Conservation (phyloP, 1,140 invertebrate species). For the Pogonognathellus flavescens region DNA sequence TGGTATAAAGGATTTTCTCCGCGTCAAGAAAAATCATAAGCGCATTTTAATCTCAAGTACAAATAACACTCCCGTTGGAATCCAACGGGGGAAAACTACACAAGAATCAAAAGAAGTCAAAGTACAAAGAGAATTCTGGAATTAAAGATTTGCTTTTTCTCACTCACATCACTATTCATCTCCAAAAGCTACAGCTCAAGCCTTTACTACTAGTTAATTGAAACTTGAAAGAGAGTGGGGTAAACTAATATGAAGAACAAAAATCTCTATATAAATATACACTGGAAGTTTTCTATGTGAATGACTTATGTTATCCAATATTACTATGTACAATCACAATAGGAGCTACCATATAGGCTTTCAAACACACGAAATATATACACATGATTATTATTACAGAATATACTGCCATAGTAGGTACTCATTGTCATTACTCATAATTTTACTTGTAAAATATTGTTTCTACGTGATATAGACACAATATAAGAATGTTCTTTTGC, state of each 20-base stretch:
- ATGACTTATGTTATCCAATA: constrained; percentile 22
- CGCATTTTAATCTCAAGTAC: constrained; percentile 1
- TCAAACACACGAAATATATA: not conserved
- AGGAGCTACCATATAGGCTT: not conserved
- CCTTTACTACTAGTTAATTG: constrained; percentile 6
- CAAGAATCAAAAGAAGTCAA: constrained; percentile 4
- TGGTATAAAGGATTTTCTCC: not conserved
- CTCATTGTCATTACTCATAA: too few relatives aligned
- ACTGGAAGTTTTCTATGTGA: not conserved
- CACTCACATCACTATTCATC: not conserved
- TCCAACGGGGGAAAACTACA: not conserved
- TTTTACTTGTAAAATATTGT: too few relatives aligned
- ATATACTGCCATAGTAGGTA: too few relatives aligned
- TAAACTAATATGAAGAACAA: not conserved
- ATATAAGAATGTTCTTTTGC: too few relatives aligned
- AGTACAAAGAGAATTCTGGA: constrained; percentile 5
- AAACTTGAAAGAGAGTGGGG: constrained; percentile 14
- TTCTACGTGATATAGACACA: too few relatives aligned
- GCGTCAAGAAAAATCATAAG: not conserved
- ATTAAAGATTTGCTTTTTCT: constrained; percentile 31
- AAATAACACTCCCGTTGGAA: not conserved
- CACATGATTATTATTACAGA: not conserved
- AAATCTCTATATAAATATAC: not conserved
- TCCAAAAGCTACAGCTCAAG: too few relatives aligned
- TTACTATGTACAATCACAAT: not conserved